Evolutionary conservation across 2,113 vertebrate species (phyloP), one percentile per base, ranked within the genome.

Genomic region (Gasterosteus nipponicus): DNA sequence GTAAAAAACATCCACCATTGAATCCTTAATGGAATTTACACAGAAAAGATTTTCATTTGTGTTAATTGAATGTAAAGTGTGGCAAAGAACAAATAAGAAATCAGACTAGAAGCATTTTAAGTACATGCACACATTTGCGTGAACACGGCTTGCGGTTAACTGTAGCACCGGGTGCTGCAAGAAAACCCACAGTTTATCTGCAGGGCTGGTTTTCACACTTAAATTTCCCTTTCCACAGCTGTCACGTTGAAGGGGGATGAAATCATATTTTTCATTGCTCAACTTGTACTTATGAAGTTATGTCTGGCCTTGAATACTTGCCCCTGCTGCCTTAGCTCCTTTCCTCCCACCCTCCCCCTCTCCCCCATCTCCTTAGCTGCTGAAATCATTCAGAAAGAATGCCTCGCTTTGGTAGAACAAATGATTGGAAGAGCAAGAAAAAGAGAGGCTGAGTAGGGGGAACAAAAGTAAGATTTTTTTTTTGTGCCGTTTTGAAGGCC

Each of bases 311-410:
- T 46, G 53, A 82, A 85, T 78, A 81, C 82, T 82, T 81, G 83
- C 89, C 82, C 89, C 85, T 86, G 81, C 83, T 85, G 78, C 84
- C 76, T 87, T 76, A 60, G 62, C 62, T 86, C 80, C 57, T 60
- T 73, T 68, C 83, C 77, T 80, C 39, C 71, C 46, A 19, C n/a
- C 38, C 41, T 54, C 31, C 42, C 70, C 12, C 22, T 44, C 58
- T 2, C 46, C 63, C 58, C 53, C 41, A 70, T 79, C 64, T 79
- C 61, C 82, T 81, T 81, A 84, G 76, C 75, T 77, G 87, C 89
- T 94, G 92, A 93, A 90, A 91, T 94, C 91, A 94, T 89, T 58
- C 76, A 83, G 86, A 86, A 94, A 88, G 92, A 93, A 94, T 93
- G 92, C 84, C 83, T 86, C 71, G 86, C 90, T 78, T 89, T 80